Evolutionary conservation across 2,797 vertebrate genomes (phyloP), one percentile per base, ranked within the genome.

Genomic region (Mus caroli): DNA sequence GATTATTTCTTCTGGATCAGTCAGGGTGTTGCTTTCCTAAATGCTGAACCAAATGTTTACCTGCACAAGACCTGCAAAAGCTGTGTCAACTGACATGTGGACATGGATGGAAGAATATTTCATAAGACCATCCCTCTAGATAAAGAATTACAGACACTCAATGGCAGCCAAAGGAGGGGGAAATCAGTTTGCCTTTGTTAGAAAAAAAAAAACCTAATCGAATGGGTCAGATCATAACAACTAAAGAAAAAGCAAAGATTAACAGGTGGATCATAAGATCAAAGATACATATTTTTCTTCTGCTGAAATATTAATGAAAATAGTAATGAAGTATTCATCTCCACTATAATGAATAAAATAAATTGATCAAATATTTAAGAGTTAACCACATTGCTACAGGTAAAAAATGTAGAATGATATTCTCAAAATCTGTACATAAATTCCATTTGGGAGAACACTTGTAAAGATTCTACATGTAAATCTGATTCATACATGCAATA

Each of bases 291-390:
- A 3, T 58, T 92, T 34, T 56, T 40, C 9, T 75, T 28, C 28
- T 87, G 3, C 20, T 83, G 77, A 92, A 95, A 79, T 84, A 15
- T 75, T 78, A 71, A 79, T 75, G 64, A 93, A 93, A 92, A 77
- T 20, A 86, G 14, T 80, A 89, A 85, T 56, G 24, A 88, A 83
- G 43, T 80, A 2, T 54, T n/a, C 85, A 24, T 88, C 94, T 88
- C 83, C 14, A 91, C 37, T 76, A 14, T 90, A 40, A 24, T 85
- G 37, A 14, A 19, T 85, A 34, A 88, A 73, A 79, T 92, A 85
- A 94, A 19, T 26, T 78, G 2, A 37, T 83, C 24, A 93, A 83
- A 76, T 90, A 73, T 24, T 50, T 78, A 58, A 93, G 79, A 4
- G 14, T 88, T 76, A 92, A 20, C 43, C 26, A 37, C 34, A 58